A percentile compares a stretch with the other conserved stretches of the same genome.
Evolutionary conservation across 2,888 invertebrate species (phyloP).

Genomic region (Salpingus planirostris): DNA sequence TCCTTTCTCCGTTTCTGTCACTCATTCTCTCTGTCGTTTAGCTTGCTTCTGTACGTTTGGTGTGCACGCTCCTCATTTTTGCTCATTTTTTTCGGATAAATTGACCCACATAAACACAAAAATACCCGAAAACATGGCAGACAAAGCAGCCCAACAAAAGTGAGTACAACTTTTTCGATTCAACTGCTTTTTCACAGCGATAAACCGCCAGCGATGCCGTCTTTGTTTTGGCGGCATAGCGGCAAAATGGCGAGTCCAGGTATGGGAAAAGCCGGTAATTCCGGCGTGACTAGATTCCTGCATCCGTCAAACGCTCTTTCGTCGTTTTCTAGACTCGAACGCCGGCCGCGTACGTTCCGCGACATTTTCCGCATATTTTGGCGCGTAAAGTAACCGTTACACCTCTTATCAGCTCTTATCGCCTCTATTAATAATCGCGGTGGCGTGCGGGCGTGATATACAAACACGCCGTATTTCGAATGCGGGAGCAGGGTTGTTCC

Average conservation of each 20-base stretch:
- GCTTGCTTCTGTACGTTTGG: slow-evolving; percentile 16
- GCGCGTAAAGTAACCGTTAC: too few species aligned
- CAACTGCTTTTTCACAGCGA: slow-evolving; percentile 3
- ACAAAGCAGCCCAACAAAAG: slow-evolving; percentile 53
- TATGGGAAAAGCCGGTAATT: slow-evolving; percentile 32
- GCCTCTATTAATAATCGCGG: too few species aligned
- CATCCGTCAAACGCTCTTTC: too few species aligned
- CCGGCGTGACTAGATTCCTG: slow-evolving; percentile 11
- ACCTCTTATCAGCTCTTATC: too few species aligned
- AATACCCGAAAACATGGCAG: slow-evolving; percentile 50
- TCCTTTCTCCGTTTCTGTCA: too few species aligned
- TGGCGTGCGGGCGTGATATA: too few species aligned
- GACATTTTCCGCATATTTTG: slow-evolving; percentile 2
- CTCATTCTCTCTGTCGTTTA: too few species aligned
- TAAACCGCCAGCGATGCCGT: too few species aligned
- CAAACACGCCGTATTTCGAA: too few species aligned
- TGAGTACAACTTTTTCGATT: slow-evolving; percentile 43
- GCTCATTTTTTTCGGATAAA: slow-evolving; percentile 20
- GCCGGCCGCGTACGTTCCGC: too few species aligned
- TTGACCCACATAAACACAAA: slow-evolving; percentile 16
- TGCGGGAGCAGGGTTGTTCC: too few species aligned
- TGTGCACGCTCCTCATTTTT: slow-evolving; percentile 25
- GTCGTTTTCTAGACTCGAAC: too few species aligned
- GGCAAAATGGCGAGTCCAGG: slow-evolving; percentile 49
- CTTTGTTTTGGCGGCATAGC: slow-evolving; percentile 37